Base-by-base conservation (phyloP, 2,888 invertebrate species). In the Margaritifera margaritifera region DNA sequence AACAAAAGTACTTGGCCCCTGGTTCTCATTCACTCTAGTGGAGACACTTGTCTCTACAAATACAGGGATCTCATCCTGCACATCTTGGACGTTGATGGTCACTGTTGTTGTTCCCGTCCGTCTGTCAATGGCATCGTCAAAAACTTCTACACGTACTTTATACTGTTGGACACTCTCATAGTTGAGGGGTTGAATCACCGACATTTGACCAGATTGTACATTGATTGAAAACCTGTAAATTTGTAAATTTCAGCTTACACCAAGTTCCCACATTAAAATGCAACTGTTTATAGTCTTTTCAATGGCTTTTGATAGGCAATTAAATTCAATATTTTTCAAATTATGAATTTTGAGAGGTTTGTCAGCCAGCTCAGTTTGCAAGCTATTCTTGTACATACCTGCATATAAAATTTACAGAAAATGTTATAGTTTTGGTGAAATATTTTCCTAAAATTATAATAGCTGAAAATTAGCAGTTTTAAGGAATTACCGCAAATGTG, bases 61-160 rank as follows among this genome's bases (percentile, higher is more conserved):
- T n/a, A 79, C 64, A 1, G 88, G 88, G 1, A 81, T 69, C 62
- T 82, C 80, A 74, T 88, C 88, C 64, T 85, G 81, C 4, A 77
- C 68, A 73, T 88, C 88, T 53, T 74, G 60, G 0, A 87, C 82
- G 62, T 74, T 80, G 27, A 88, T 75, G 25, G 76, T 82, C 22
- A 88, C 77, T 8, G 80, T 81, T 8, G 81, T 80, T 18, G 81
- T 83, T 31, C 78, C 80, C 2, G 83, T 83, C 31, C 82, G 66
- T 4, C 74, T 66, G 53, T 80, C 79, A 8, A 75, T 57, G 6
- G 83, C 79, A 50, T 69, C 70, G 54, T 82, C 81, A 52, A 77
- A 68, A 0, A 84, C 85, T 25, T 80, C 78, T 11, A 81, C 83
- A 42, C 73, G 62, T n/a, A 84, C 72, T 15, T 68, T 55, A 62